Evolutionary conservation across 2,888 invertebrate genomes (phyloP).

Genomic region (Agrochola circellaris): DNA sequence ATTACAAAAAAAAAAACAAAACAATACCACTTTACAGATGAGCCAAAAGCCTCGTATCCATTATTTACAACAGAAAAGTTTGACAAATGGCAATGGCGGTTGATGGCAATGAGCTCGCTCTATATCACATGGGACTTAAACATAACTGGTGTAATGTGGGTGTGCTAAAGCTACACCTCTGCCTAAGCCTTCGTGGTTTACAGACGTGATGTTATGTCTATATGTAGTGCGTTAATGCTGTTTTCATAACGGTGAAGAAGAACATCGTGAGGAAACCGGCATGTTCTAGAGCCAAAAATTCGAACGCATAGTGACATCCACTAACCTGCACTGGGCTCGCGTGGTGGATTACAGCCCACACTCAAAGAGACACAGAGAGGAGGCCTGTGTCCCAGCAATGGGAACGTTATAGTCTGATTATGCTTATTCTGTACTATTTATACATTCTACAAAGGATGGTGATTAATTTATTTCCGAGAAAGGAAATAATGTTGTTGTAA

Average conservation of each 20-base stretch:
- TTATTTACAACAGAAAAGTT: too few relatives aligned
- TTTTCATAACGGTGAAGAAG: neutral
- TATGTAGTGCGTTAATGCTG: too few relatives aligned
- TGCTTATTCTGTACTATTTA: neutral
- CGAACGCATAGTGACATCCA: neutral
- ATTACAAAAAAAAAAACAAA: too few relatives aligned
- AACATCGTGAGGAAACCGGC: too few relatives aligned
- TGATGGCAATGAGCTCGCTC: neutral
- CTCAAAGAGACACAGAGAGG: neutral
- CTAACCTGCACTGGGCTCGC: too few relatives aligned
- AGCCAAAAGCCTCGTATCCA: too few relatives aligned
- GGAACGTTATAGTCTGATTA: neutral
- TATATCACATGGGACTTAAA: neutral
- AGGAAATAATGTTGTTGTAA: neutral
- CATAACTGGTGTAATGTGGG: neutral
- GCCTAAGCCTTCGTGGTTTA: neutral
- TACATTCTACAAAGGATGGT: neutral
- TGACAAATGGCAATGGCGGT: too few relatives aligned
- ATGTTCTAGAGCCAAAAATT: too few relatives aligned
- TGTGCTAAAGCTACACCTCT: neutral
- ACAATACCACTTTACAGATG: too few relatives aligned
- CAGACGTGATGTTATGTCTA: neutral
- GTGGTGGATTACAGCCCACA: too few relatives aligned
- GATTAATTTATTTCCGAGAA: neutral
- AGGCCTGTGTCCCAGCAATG: neutral